phyloP scores from a whole-genome alignment of 2,113 vertebrate species.

The Lampris megalopsis region DNA sequence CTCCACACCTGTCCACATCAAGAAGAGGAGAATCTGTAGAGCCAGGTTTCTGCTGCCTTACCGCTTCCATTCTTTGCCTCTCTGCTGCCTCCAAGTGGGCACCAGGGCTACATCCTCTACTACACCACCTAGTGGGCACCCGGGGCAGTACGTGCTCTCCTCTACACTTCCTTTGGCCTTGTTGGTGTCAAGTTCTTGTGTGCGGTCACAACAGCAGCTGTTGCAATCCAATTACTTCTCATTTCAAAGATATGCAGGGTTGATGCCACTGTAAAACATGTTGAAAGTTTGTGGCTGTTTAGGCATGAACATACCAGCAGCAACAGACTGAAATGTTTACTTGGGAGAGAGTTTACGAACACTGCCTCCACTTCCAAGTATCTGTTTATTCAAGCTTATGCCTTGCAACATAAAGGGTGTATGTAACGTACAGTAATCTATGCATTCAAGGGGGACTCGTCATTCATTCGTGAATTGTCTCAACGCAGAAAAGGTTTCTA shows the following conservation, averaged over 20 bases:
- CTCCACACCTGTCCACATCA: no score
- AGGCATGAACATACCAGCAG: no score
- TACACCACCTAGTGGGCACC: slow-evolving; percentile 17
- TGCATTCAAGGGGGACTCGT: neutral
- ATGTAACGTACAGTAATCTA: neutral
- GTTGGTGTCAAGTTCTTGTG: slow-evolving; percentile 11
- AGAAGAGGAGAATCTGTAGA: neutral
- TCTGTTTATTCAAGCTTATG: neutral
- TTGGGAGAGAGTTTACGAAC: no score
- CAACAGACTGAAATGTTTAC: no score
- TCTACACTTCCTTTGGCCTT: slow-evolving; percentile 30
- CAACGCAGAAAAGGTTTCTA: neutral
- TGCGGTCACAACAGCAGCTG: neutral
- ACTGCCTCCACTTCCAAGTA: neutral
- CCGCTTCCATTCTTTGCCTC: slow-evolving; percentile 26
- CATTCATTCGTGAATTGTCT: neutral
- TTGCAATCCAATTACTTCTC: slow-evolving; percentile 3
- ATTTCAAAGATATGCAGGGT: neutral
- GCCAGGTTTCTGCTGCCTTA: slow-evolving; percentile 18
- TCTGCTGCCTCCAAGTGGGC: slow-evolving; percentile 43
- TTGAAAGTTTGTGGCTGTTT: no score
- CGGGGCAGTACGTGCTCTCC: neutral
- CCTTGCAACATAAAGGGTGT: neutral
- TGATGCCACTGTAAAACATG: no score
- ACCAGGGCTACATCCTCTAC: neutral